Conservation (phyloP, 2,797 vertebrate species). For the Channallabes apus region DNA sequence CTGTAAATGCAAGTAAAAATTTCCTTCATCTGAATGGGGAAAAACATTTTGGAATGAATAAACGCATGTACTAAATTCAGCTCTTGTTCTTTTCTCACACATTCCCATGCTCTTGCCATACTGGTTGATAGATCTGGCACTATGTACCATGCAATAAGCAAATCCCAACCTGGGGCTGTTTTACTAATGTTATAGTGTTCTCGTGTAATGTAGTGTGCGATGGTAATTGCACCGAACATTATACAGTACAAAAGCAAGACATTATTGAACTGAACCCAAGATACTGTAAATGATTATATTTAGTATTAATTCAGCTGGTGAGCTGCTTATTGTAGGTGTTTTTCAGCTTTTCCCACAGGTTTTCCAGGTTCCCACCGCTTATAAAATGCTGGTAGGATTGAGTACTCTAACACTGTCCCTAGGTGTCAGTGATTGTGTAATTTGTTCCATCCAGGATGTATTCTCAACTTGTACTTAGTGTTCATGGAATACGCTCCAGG, state of each 20-base stretch:
- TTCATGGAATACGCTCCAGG: neutral
- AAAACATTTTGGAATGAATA: neutral
- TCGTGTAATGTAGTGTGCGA: conserved; percentile 24
- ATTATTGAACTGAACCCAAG: neutral
- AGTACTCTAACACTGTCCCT: neutral
- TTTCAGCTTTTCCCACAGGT: neutral
- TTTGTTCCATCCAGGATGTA: neutral
- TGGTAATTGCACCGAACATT: conserved; percentile 13
- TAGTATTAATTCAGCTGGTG: neutral
- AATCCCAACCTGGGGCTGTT: conserved; percentile 22
- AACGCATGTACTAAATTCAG: conserved; percentile 1
- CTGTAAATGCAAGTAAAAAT: too few relatives aligned
- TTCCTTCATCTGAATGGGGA: neutral
- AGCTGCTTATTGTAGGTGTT: neutral
- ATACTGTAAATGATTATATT: neutral
- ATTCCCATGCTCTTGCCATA: conserved; percentile 21
- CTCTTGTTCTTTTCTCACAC: conserved; percentile 10
- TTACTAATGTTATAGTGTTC: conserved; percentile 19
- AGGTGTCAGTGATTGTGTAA: neutral
- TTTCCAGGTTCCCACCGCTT: neutral
- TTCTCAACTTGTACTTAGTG: neutral
- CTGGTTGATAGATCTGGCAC: conserved; percentile 42
- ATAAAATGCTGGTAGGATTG: neutral
- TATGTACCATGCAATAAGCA: conserved; percentile 13
- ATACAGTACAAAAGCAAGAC: neutral